These are phyloP conservation scores for Diloba caeruleocephala DNA, from an alignment of 2,888 invertebrate genomes.

Conservation along the genomic window DNA sequence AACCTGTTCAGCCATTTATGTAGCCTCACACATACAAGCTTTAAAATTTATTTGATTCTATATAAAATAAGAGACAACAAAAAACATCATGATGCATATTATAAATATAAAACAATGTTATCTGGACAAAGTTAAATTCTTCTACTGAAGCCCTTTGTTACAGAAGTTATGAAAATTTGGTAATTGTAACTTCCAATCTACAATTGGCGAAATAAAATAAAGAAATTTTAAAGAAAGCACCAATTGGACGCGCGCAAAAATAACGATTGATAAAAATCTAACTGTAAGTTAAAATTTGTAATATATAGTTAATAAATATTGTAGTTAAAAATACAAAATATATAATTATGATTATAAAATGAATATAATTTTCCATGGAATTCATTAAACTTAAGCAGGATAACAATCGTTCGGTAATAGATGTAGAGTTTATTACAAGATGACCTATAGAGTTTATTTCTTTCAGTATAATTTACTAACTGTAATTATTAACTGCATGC, in stretches of 20 bases:
- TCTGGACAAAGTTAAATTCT: too few relatives aligned
- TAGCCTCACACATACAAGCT: too few relatives aligned
- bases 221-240: conserved; percentile 58
- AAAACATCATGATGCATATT: too few relatives aligned
- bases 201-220: conserved; percentile 42
- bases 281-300: conserved; percentile 87
- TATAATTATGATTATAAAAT: conserved; percentile 82
- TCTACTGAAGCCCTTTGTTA: too few relatives aligned
- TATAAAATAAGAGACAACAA: too few relatives aligned
- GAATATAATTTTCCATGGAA: conserved; percentile 89
- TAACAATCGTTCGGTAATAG: conserved; percentile 56
- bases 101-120: too few relatives aligned
- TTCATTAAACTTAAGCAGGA: conserved; percentile 83
- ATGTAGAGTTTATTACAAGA: conserved; percentile 35
- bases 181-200: conserved; percentile 29
- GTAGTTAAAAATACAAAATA: conserved; percentile 88
- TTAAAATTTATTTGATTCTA: too few relatives aligned
- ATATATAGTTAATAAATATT: conserved; percentile 88
- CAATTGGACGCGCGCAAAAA: conserved; percentile 71
- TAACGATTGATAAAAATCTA: conserved; percentile 85
- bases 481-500: too few relatives aligned
- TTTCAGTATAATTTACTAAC: background rate
- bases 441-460: conserved; percentile 7
- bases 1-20: too few relatives aligned
- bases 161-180: conserved; percentile 14